Evolutionary conservation across 2,888 invertebrate species (phyloP).

Genomic region (Leptothorax acervorum): DNA sequence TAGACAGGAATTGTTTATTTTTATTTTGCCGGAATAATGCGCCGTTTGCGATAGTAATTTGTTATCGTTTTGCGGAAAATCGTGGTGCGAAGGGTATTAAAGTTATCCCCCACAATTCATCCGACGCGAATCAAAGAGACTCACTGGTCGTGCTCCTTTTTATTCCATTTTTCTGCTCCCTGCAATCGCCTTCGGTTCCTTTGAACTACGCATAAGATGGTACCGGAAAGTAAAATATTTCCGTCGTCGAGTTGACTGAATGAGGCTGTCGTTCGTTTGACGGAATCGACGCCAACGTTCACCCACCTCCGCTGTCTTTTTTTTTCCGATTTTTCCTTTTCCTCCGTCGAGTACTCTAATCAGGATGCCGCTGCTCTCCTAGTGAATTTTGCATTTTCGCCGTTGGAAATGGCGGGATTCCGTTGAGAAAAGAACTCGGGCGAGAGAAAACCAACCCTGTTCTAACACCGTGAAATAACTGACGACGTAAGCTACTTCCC

Average conservation of each 20-base stretch:
- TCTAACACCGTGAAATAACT: slow-evolving; percentile 58
- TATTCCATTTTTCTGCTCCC: slow-evolving; percentile 28
- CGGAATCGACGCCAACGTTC: slow-evolving; percentile 60
- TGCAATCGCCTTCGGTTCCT: slow-evolving; percentile 57
- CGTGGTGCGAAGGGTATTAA: slow-evolving; percentile 29
- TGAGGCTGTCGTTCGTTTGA: slow-evolving; percentile 51
- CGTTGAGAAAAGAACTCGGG: slow-evolving; percentile 60
- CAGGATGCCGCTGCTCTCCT: slow-evolving; percentile 58
- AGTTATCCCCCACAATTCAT: slow-evolving; percentile 30
- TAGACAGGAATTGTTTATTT: slow-evolving; percentile 10
- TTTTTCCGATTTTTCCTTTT: slow-evolving; percentile 39
- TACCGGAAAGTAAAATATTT: slow-evolving; percentile 66
- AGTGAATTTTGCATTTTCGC: slow-evolving; percentile 71
- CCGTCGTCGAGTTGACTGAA: slow-evolving; percentile 53
- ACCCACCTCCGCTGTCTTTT: slow-evolving; percentile 19
- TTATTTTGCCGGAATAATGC: slow-evolving; percentile 22
- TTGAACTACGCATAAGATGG: slow-evolving; percentile 57
- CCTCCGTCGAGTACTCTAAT: slow-evolving; percentile 59
- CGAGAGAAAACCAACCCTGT: slow-evolving; percentile 64
- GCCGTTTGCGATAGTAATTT: slow-evolving; percentile 39
- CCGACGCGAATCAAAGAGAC: slow-evolving; percentile 45
- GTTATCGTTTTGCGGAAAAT: slow-evolving; percentile 35
- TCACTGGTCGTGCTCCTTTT: slow-evolving; percentile 23
- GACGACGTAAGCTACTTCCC: slow-evolving; percentile 63
- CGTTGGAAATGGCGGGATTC: slow-evolving; percentile 60